phyloP scores from a whole-genome alignment of 23 tunicate genomes.

The Diplosoma virens region DNA sequence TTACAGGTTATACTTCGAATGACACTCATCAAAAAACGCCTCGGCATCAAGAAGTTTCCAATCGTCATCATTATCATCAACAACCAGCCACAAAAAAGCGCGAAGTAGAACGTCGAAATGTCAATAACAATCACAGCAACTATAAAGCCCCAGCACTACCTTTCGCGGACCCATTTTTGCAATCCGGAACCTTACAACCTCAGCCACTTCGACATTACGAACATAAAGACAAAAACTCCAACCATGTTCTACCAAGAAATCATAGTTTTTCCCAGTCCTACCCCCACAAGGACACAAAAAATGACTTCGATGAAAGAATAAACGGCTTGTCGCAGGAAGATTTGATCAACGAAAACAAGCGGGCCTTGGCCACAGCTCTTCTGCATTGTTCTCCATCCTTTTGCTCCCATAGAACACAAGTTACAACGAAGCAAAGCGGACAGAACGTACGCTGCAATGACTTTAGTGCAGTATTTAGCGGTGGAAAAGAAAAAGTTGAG shows the following conservation, averaged over 20 bases:
- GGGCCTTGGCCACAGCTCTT: slow-evolving; percentile 62
- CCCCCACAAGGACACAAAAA: background rate
- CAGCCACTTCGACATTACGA: background rate
- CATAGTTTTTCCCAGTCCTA: too few species aligned
- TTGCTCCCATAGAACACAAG: background rate
- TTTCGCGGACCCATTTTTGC: background rate
- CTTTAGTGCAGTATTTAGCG: too few species aligned
- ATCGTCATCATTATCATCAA: too few species aligned
- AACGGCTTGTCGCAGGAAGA: slow-evolving; percentile 24
- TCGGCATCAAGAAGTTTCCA: too few species aligned
- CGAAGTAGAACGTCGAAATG: background rate
- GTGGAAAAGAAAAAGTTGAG: background rate
- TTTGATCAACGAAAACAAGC: slow-evolving; percentile 59
- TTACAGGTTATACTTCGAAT: too few species aligned
- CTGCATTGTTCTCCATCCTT: slow-evolving; percentile 37
- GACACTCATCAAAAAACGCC: too few species aligned
- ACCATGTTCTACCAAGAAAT: too few species aligned
- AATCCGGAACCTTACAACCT: background rate
- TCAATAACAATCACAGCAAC: background rate
- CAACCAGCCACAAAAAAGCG: too few species aligned
- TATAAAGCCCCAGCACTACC: background rate
- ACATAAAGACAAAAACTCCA: too few species aligned
- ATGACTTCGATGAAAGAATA: background rate
- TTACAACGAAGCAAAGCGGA: background rate
- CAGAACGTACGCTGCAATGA: background rate